Percentiles rank a stretch among this genome's conserved stretches.
Conservation (phyloP, 2,888 invertebrate genomes). For the Microctonus hyperodae region DNA sequence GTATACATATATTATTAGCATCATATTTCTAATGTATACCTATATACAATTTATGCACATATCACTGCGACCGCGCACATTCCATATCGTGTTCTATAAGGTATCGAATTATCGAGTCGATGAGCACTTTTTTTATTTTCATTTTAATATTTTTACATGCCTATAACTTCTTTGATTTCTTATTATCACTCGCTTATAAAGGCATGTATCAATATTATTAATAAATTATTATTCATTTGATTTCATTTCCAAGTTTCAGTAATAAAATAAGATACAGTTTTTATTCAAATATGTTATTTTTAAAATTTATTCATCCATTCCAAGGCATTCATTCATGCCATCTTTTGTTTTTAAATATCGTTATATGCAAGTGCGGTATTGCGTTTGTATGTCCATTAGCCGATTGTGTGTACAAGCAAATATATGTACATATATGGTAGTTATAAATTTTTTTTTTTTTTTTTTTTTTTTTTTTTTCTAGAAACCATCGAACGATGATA, state of each 20-base stretch:
- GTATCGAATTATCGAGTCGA: slow-evolving; percentile 25
- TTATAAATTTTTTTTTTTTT: neutral
- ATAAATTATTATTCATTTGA: too few species aligned
- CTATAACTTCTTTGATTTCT: neutral
- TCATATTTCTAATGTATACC: neutral
- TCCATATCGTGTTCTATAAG: slow-evolving; percentile 29
- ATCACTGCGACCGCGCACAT: slow-evolving; percentile 22
- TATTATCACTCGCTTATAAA: too few species aligned
- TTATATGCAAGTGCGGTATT: neutral
- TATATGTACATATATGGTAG: neutral
- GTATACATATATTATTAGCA: neutral
- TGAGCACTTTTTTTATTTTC: slow-evolving; percentile 15
- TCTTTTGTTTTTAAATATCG: neutral
- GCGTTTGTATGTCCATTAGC: neutral
- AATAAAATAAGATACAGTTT: neutral
- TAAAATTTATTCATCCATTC: neutral
- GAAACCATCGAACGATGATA: neutral
- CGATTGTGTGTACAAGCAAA: neutral
- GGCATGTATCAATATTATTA: too few species aligned
- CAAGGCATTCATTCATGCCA: too few species aligned
- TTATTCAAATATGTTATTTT: neutral
- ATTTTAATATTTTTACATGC: neutral
- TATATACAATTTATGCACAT: slow-evolving; percentile 8
- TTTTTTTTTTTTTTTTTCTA: neutral
- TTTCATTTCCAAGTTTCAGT: too few species aligned